Evolutionary conservation across 2,888 invertebrate genomes (phyloP).

Genomic region (Sinotaia quadrata): DNA sequence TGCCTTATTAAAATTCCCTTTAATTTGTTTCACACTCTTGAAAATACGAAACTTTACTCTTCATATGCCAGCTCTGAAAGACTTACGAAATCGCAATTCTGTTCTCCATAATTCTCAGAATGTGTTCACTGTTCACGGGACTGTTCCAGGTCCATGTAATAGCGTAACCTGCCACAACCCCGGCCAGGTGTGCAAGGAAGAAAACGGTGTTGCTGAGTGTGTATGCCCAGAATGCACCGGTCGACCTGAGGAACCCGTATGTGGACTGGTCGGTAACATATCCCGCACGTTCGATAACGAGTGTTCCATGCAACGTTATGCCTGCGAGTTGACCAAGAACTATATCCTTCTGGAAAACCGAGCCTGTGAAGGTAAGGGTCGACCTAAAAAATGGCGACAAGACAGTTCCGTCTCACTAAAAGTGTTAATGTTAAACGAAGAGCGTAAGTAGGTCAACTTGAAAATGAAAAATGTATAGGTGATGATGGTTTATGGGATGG

Average conservation of each 20-base stretch:
- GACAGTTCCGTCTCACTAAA: background rate
- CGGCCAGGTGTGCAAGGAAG: slow-evolving; percentile 20
- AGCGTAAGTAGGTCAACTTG: background rate
- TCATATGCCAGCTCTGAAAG: too few relatives aligned
- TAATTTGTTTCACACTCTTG: too few relatives aligned
- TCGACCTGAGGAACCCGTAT: slow-evolving; percentile 13
- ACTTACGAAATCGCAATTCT: too few relatives aligned
- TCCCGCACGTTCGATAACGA: slow-evolving; percentile 33
- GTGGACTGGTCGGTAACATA: slow-evolving; percentile 18
- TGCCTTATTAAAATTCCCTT: too few relatives aligned
- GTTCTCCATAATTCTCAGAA: too few relatives aligned
- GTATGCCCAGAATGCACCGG: slow-evolving; percentile 25
- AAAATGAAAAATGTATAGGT: too few relatives aligned
- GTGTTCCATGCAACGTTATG: slow-evolving; percentile 28
- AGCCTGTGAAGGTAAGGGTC: slow-evolving; percentile 34
- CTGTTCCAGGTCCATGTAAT: slow-evolving; percentile 15
- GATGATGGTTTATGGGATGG: too few relatives aligned
- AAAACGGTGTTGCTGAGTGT: slow-evolving; percentile 6
- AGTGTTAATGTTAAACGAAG: too few relatives aligned
- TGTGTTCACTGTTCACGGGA: too few relatives aligned
- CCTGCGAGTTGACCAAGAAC: slow-evolving; percentile 26
- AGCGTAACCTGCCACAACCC: slow-evolving; percentile 16
- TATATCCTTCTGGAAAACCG: slow-evolving; percentile 22
- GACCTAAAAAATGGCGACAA: background rate
- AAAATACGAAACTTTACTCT: too few relatives aligned